phyloP scores from a whole-genome alignment of 2,888 invertebrate genomes.

The Brachypalpus laphriformis region DNA sequence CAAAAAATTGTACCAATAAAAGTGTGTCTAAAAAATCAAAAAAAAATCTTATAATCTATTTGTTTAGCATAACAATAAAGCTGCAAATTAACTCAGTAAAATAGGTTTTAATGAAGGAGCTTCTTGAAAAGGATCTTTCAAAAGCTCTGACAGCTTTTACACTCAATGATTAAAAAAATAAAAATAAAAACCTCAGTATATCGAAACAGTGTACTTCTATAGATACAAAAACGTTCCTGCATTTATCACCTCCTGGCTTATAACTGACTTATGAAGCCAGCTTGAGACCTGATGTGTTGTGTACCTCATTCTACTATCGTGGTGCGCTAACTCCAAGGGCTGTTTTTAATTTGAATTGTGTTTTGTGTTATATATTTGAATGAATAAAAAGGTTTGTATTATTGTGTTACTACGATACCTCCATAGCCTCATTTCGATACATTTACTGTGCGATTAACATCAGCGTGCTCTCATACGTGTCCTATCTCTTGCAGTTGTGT shows the following conservation, averaged over 20 bases:
- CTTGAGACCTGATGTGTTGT: conserved; percentile 36
- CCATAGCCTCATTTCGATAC: conserved; percentile 68
- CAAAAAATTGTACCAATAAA: too few relatives aligned
- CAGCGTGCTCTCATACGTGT: conserved; percentile 56
- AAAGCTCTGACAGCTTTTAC: too few relatives aligned
- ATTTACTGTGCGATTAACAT: conserved; percentile 54
- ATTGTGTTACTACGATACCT: conserved; percentile 53
- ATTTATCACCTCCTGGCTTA: conserved; percentile 31
- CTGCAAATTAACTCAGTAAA: too few relatives aligned
- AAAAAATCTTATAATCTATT: too few relatives aligned
- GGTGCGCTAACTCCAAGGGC: conserved; percentile 42
- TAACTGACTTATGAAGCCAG: conserved; percentile 65
- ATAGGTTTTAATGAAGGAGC: too few relatives aligned
- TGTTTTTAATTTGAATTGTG: conserved; percentile 8
- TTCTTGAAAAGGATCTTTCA: too few relatives aligned
- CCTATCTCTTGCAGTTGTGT: conserved; percentile 41
- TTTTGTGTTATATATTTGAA: conserved; percentile 26
- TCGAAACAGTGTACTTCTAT: conserved; percentile 31
- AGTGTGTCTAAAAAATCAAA: too few relatives aligned
- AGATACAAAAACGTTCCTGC: conserved; percentile 56
- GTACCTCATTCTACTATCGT: conserved; percentile 34
- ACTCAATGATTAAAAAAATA: too few relatives aligned
- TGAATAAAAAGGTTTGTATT: conserved; percentile 31
- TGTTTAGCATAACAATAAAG: too few relatives aligned
- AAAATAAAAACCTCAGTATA: neutral